phyloP scores from a whole-genome alignment of 2,888 invertebrate species.

The Cylloceria caligata region DNA sequence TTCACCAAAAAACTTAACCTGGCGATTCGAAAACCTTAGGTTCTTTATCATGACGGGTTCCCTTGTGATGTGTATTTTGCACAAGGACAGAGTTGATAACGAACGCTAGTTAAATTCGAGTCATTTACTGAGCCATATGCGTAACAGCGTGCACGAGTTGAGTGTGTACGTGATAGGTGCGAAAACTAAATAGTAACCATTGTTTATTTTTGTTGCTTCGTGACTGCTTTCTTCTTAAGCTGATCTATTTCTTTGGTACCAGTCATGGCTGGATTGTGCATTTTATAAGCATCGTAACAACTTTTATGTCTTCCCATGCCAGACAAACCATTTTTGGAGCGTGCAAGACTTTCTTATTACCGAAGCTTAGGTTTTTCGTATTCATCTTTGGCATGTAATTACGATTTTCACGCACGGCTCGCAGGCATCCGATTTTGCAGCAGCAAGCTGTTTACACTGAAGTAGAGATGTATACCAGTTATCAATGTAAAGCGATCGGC shows the following conservation, averaged over 20 bases:
- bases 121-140: no score
- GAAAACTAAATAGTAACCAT: no score
- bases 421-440: constrained; percentile 12
- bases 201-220: no score
- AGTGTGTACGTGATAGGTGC: no score
- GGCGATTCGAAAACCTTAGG: no score
- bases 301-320: constrained; percentile 32
- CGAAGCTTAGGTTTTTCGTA: constrained; percentile 14
- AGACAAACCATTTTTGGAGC: constrained; percentile 29
- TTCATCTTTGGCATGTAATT: no score
- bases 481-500: constrained; percentile 49
- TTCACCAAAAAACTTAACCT: no score
- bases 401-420: not conserved
- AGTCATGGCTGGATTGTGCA: constrained; percentile 26
- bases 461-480: constrained; percentile 48
- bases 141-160: no score
- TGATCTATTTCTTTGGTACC: constrained; percentile 25
- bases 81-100: no score
- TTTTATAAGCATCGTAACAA: constrained; percentile 27
- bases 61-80: no score
- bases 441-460: constrained; percentile 41
- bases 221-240: not conserved
- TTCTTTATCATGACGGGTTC: no score
- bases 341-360: constrained; percentile 20
- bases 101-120: no score